Conservation (phyloP, 2,888 invertebrate genomes). For the Cantharis rufa region DNA sequence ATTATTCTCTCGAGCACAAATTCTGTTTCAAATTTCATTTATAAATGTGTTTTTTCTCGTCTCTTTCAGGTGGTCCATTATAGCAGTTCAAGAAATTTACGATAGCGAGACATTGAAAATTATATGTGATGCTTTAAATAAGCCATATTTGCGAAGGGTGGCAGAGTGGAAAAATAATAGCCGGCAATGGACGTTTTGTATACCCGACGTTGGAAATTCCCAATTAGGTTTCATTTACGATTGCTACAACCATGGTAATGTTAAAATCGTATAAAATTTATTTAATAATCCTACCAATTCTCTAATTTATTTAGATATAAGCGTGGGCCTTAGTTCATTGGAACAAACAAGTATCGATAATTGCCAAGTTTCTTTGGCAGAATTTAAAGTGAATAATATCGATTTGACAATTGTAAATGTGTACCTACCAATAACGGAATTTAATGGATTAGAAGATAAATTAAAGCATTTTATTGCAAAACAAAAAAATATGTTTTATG, state of each 20-base stretch:
- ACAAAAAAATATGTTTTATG: constrained; percentile 44
- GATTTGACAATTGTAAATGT: constrained; percentile 59
- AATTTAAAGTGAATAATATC: constrained; percentile 59
- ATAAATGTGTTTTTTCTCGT: not conserved
- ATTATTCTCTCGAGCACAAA: too few species aligned
- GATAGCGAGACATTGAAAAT: constrained; percentile 69
- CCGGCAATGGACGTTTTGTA: constrained; percentile 68
- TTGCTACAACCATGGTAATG: constrained; percentile 45
- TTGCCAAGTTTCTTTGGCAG: constrained; percentile 46
- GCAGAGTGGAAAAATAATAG: constrained; percentile 68
- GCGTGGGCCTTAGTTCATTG: constrained; percentile 16
- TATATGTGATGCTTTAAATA: constrained; percentile 72
- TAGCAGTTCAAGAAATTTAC: constrained; percentile 75
- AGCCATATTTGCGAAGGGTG: constrained; percentile 65
- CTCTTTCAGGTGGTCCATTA: constrained; percentile 69
- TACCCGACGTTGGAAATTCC: constrained; percentile 48
- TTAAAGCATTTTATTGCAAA: constrained; percentile 9
- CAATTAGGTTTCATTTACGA: constrained; percentile 57
- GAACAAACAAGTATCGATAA: constrained; percentile 18
- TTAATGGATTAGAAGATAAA: constrained; percentile 13
- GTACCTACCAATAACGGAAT: constrained; percentile 24
- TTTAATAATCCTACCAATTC: not conserved
- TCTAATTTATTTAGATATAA: constrained; percentile 8
- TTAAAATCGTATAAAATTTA: not conserved
- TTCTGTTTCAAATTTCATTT: not conserved